Conservation (phyloP, 1,140 invertebrate genomes). For the Hylyphantes graminicola region DNA sequence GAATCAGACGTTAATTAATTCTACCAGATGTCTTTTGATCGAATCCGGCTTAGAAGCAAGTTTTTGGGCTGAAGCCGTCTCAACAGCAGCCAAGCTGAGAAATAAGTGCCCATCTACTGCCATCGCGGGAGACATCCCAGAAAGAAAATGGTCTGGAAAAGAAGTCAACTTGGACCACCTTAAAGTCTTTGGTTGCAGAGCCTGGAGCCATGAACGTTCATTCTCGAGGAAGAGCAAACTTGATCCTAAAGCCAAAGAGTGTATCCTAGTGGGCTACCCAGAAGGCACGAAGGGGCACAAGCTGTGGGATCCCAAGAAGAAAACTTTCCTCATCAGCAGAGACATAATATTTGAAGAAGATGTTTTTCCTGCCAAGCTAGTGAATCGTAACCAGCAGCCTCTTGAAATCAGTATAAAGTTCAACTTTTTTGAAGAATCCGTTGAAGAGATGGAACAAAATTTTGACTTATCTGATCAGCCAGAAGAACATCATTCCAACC, state of each 20-base stretch:
- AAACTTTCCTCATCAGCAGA: constrained; percentile 24
- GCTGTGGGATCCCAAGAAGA: constrained; percentile 13
- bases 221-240: not conserved
- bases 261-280: constrained; percentile 4
- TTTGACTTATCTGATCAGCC: not conserved
- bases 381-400: not conserved
- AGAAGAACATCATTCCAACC: not conserved
- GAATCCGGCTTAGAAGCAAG: constrained; percentile 65
- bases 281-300: constrained; percentile 16
- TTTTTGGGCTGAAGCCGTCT: constrained; percentile 70
- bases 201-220: not conserved
- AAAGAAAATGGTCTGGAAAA: not conserved
- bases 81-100: constrained; percentile 67
- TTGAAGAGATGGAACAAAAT: not conserved
- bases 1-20: constrained; percentile 68
- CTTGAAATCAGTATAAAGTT: not conserved
- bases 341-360: constrained; percentile 25
- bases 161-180: constrained; percentile 2
- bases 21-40: constrained; percentile 66
- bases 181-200: not conserved
- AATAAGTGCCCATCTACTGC: constrained; percentile 63
- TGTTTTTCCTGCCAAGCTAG: constrained; percentile 35
- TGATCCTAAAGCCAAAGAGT: constrained; percentile 10
- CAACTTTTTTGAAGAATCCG: not conserved
- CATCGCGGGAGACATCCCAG: not conserved